A percentile compares a stretch with the other conserved stretches of the same genome.
These are phyloP conservation scores for Temnothorax rugatulus DNA, from an alignment of 2,888 invertebrate species.

Conservation along the genomic window DNA sequence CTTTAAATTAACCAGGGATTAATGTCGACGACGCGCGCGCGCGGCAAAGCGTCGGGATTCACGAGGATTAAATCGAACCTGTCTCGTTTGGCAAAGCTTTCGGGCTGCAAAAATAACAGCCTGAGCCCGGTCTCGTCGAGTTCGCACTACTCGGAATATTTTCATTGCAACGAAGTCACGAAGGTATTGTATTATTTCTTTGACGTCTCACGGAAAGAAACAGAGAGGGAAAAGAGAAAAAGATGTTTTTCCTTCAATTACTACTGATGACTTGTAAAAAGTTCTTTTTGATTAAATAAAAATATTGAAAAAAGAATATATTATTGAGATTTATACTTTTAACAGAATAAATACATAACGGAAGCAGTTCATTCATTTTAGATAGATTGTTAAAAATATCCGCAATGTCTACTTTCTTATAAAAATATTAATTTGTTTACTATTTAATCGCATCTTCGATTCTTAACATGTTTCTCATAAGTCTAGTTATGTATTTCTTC, in stretches of 20 bases:
- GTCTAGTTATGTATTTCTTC: neutral
- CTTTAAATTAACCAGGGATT: conserved; percentile 61
- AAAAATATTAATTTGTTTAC: neutral
- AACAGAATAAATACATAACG: neutral
- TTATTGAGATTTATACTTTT: neutral
- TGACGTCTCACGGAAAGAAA: neutral
- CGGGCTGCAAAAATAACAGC: conserved; percentile 40
- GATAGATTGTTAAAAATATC: neutral
- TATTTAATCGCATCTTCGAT: neutral
- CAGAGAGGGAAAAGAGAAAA: neutral
- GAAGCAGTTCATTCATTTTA: neutral
- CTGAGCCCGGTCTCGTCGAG: neutral
- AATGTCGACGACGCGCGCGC: conserved; percentile 34
- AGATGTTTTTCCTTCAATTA: neutral
- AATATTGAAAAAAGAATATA: neutral
- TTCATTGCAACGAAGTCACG: conserved; percentile 16
- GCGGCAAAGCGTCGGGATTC: conserved; percentile 42
- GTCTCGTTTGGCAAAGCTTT: conserved; percentile 25
- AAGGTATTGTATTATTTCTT: conserved; percentile 6
- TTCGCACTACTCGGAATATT: conserved; percentile 7
- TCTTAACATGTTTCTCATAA: neutral
- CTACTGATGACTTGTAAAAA: neutral
- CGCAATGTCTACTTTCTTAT: neutral
- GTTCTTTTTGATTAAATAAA: neutral
- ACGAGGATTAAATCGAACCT: conserved; percentile 40